Base-by-base conservation (phyloP, 2,797 vertebrate genomes). In the Sebastes dallii region DNA sequence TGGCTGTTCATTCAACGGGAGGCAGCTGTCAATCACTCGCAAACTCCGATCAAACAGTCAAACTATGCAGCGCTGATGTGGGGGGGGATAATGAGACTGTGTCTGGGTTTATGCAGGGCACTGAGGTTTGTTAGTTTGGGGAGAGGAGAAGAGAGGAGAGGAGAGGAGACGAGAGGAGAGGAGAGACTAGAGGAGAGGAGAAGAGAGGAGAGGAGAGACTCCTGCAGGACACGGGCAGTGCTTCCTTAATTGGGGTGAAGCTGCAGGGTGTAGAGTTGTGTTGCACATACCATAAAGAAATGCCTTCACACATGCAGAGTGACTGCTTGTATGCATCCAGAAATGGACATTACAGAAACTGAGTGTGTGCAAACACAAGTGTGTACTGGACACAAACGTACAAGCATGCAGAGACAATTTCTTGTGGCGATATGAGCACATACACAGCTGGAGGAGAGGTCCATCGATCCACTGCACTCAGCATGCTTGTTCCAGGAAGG, bases 381-480 rank as follows among this genome's bases (percentile, higher is more conserved):
- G 11, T 25, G 50, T 66, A 34, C 11, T 20, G 29, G 20, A 72
- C 69, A 74, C 1, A 75, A 69, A 55, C 3, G 27, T 42, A 65
- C 13, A 56, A n/a, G 32, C 60, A 22, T 14, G 60, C 32, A 62
- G 60, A 36, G 32, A 36, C 59, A 12, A 32, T 32, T 36, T 29
- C 1, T 54, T 66, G 0, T 46, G 27, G 54, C 76, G 54, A 75
- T 50, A 30, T 24, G 52, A 20, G 62, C 65, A 70, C 59, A 58
- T 3, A 75, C 66, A 62, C 73, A 80, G 74, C 24, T 29, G 80
- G 77, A 81, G 80, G 75, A 83, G 66, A 72, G 54, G 54, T 69
- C 84, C 62, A 91, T 91, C 16, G 89, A 92, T 89, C 84, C 39
- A 52, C 0, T 83, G 83, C 81, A 87, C 84, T 89, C 76, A 83